Evolutionary conservation across 1,140 invertebrate genomes (phyloP), one percentile per base, ranked within the genome.

Genomic region (Helicoverpa armigera): DNA sequence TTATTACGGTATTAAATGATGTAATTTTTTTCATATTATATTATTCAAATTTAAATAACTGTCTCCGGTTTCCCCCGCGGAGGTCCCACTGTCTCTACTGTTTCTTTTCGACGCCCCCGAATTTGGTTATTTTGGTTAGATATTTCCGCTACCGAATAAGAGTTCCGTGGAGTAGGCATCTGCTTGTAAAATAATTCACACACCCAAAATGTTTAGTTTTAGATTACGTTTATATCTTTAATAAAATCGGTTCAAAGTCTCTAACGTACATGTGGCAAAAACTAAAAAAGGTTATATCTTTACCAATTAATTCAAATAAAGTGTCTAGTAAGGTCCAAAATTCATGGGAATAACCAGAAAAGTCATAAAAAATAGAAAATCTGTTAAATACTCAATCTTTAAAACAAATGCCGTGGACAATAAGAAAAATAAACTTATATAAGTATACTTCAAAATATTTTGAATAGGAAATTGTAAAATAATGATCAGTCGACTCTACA

Each of bases 31-130:
- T 91, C 94, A 94, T 95, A 95, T 95, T 93, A 95, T 95, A 94
- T 95, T 95, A 95, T 95, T 95, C 94, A 95, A 95, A 95, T 95
- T 95, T 95, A 95, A 95, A 95, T 95, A 95, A 95, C 93, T 95
- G 94, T 95, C 95, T 95, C 89, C 92, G 90, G 89, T 93, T 94
- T 92, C 92, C 92, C 91, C 89, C 86, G 88, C 86, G 86, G 83
- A 93, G 91, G 89, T 94, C 90, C 91, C 88, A 89, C 86, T 90
- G 91, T 87, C 86, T 90, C 89, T 90, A 85, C 88, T 89, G 86
- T 94, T 91, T 94, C 89, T 92, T 93, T 91, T 93, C 90, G 85
- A 90, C 92, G 88, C 94, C 91, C 90, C 85, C 89, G 86, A 90
- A 90, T 94, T 90, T 91, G 86, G 85, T 92, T 94, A 90, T 90